Percentiles rank a stretch among this genome's conserved stretches.
These are phyloP conservation scores for Pelodiscus sinensis DNA, from an alignment of 2,113 vertebrate species.

Conservation along the genomic window DNA sequence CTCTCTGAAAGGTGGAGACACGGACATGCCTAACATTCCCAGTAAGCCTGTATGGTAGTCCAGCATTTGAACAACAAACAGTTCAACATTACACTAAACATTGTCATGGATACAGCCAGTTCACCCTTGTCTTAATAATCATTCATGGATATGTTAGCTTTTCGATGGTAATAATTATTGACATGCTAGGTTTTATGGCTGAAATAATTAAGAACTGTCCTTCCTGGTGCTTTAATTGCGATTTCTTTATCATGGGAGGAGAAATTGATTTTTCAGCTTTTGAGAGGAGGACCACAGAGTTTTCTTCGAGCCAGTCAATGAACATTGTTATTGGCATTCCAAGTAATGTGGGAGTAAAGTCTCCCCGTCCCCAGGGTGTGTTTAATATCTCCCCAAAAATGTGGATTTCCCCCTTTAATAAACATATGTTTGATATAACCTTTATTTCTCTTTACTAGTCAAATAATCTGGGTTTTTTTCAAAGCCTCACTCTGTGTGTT, in stretches of 20 bases:
- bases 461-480: neutral
- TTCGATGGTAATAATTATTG: neutral
- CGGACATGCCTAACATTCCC: neutral
- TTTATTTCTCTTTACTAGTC: neutral
- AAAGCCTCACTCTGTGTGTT: rapidly evolving
- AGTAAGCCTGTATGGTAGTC: neutral
- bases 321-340: neutral
- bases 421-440: neutral
- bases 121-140: neutral
- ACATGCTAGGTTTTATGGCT: neutral
- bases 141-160: neutral
- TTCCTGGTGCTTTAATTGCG: neutral
- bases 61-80: constrained; percentile 29
- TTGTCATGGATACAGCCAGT: neutral
- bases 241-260: neutral
- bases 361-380: neutral
- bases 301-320: neutral
- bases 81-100: neutral
- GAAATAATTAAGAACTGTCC: neutral
- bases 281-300: neutral
- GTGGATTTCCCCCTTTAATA: neutral
- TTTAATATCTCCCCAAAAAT: rapidly evolving
- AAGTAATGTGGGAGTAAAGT: neutral
- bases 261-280: neutral
- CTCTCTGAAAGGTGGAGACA: neutral